Evolutionary conservation across 2,113 vertebrate species (phyloP).

Genomic region (Climacteris rufus): DNA sequence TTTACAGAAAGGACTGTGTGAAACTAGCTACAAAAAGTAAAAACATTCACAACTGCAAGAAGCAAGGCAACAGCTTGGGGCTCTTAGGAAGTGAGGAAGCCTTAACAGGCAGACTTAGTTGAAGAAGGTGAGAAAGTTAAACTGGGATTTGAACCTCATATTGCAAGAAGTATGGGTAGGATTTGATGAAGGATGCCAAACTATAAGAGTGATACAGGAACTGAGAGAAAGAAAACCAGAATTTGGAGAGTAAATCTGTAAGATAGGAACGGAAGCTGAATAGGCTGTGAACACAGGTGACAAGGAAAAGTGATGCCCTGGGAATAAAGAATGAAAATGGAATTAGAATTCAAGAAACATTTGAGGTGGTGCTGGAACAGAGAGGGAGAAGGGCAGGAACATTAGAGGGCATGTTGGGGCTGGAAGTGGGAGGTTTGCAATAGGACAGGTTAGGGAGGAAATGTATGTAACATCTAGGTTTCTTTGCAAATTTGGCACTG

Average conservation of each 20-base stretch:
- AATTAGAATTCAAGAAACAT: neutral
- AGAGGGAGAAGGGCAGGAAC: neutral
- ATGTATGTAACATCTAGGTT: neutral
- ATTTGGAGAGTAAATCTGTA: neutral
- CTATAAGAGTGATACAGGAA: neutral
- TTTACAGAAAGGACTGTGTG: too few relatives aligned
- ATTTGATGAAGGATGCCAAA: neutral
- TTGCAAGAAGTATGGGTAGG: neutral
- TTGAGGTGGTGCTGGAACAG: neutral
- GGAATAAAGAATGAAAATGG: neutral
- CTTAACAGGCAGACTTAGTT: neutral
- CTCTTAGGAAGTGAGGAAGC: neutral
- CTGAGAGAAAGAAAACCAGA: neutral
- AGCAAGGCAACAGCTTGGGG: too few relatives aligned
- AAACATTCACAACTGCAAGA: too few relatives aligned
- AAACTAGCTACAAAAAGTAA: too few relatives aligned
- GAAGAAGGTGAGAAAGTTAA: neutral
- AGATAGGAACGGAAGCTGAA: neutral
- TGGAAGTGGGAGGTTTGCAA: neutral
- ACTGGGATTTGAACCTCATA: neutral
- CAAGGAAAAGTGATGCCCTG: neutral
- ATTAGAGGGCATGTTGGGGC: neutral
- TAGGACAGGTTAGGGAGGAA: neutral
- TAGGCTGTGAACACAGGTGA: neutral
- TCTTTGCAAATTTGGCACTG: neutral